phyloP scores from a whole-genome alignment of 2,113 vertebrate species.

The Microtus oregoni region DNA sequence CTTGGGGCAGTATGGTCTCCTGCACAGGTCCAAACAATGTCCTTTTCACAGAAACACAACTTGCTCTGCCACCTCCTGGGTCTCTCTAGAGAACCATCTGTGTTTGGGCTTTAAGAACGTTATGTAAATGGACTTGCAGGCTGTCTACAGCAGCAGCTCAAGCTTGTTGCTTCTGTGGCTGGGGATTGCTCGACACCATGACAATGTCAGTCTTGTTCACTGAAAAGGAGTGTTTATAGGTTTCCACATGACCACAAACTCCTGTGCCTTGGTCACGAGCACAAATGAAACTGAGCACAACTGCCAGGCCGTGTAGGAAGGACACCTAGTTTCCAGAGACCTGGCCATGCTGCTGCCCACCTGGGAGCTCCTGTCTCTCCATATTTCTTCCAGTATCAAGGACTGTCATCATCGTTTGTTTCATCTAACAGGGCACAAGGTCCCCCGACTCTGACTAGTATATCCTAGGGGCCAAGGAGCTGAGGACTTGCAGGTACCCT shows the following conservation, averaged over 20 bases:
- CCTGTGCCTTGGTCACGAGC: neutral
- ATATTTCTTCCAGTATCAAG: neutral
- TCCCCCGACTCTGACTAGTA: too few relatives aligned
- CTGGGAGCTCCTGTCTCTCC: neutral
- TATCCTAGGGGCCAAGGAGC: neutral
- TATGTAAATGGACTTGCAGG: neutral
- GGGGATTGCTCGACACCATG: neutral
- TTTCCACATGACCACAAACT: neutral
- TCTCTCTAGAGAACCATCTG: neutral
- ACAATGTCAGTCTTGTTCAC: neutral
- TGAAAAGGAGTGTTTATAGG: neutral
- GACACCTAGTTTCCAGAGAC: neutral
- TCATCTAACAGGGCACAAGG: neutral
- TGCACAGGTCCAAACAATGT: accelerated
- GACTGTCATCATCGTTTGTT: neutral
- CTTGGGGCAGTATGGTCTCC: neutral
- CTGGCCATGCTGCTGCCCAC: neutral
- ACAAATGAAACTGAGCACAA: neutral
- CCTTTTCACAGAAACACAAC: neutral
- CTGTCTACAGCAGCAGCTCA: neutral
- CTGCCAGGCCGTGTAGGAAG: too few relatives aligned
- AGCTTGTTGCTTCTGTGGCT: neutral
- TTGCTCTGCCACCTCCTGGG: neutral
- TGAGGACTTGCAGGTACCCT: neutral
- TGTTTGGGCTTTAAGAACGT: neutral